Conservation (phyloP, 2,888 invertebrate genomes). For the Mythimna albipuncta region DNA sequence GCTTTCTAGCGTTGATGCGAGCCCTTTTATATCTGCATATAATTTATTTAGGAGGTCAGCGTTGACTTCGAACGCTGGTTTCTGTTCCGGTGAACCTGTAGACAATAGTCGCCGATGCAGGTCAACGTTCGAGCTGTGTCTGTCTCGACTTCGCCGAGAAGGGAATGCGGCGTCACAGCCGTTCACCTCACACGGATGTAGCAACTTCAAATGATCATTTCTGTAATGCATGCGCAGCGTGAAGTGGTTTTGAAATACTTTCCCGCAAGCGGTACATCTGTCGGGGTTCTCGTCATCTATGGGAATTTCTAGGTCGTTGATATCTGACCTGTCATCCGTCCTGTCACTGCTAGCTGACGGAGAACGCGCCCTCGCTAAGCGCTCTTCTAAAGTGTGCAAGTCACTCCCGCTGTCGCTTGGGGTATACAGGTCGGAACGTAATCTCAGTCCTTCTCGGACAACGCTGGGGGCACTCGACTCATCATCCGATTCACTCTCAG, state of each 20-base stretch:
- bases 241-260: conserved; percentile 97
- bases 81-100: conserved; percentile 86
- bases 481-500: conserved; percentile 89
- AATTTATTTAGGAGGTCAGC: conserved; percentile 95
- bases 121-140: conserved; percentile 91
- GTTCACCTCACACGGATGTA: conserved; percentile 97
- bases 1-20: conserved; percentile 92
- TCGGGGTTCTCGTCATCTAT: conserved; percentile 97
- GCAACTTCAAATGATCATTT: conserved; percentile 96
- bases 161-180: conserved; percentile 98
- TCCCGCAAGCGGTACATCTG: conserved; percentile 96
- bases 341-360: conserved; percentile 86
- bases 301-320: conserved; percentile 93
- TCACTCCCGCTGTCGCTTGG: conserved; percentile 89
- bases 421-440: conserved; percentile 87
- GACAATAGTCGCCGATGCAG: conserved; percentile 88
- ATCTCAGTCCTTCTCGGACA: conserved; percentile 85
- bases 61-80: conserved; percentile 92
- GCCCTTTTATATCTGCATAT: conserved; percentile 94
- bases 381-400: conserved; percentile 87
- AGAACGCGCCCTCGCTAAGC: conserved; percentile 88
- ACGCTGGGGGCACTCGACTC: conserved; percentile 88
- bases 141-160: conserved; percentile 93
- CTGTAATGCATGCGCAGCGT: conserved; percentile 97
- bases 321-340: conserved; percentile 82